Conservation (phyloP, 2,888 invertebrate genomes). For the Alentia gelatinosa region DNA sequence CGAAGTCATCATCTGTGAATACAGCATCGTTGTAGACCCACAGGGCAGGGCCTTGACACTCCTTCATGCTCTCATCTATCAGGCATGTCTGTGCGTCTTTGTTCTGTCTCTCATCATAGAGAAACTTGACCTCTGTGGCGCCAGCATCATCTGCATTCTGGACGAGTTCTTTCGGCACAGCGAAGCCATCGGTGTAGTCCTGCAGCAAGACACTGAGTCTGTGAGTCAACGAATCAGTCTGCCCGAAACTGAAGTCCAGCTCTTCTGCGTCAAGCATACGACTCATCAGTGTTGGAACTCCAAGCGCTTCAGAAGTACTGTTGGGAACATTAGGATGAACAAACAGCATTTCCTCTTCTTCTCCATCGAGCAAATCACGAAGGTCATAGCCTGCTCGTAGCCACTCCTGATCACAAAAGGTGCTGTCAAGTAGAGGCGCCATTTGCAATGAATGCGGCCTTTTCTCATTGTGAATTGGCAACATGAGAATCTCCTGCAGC, state of each 20-base stretch:
- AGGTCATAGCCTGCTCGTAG: slow-evolving; percentile 63
- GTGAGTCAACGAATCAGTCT: slow-evolving; percentile 72
- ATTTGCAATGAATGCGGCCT: slow-evolving; percentile 52
- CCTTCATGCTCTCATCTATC: slow-evolving; percentile 72
- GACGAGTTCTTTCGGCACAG: slow-evolving; percentile 77
- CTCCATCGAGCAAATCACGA: slow-evolving; percentile 52
- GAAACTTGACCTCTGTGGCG: slow-evolving; percentile 69
- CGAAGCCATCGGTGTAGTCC: slow-evolving; percentile 71
- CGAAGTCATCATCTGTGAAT: slow-evolving; percentile 76
- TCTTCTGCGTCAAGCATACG: slow-evolving; percentile 65
- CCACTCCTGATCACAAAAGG: slow-evolving; percentile 69
- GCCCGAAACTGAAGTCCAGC: slow-evolving; percentile 69
- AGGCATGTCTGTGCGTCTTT: slow-evolving; percentile 67
- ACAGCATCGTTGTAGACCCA: slow-evolving; percentile 77
- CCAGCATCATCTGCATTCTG: slow-evolving; percentile 79
- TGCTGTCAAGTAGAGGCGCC: slow-evolving; percentile 66
- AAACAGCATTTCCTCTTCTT: slow-evolving; percentile 63
- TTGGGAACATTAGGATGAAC: slow-evolving; percentile 70
- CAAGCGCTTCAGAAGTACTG: slow-evolving; percentile 69
- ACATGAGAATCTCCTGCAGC: slow-evolving; percentile 58
- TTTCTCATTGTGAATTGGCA: slow-evolving; percentile 60
- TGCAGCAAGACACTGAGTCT: slow-evolving; percentile 69
- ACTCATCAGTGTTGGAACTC: slow-evolving; percentile 70
- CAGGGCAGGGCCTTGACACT: slow-evolving; percentile 78
- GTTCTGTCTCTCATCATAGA: slow-evolving; percentile 75